Base-by-base conservation (phyloP, 1,140 invertebrate species). In the Ptiloglossa arizonensis region DNA sequence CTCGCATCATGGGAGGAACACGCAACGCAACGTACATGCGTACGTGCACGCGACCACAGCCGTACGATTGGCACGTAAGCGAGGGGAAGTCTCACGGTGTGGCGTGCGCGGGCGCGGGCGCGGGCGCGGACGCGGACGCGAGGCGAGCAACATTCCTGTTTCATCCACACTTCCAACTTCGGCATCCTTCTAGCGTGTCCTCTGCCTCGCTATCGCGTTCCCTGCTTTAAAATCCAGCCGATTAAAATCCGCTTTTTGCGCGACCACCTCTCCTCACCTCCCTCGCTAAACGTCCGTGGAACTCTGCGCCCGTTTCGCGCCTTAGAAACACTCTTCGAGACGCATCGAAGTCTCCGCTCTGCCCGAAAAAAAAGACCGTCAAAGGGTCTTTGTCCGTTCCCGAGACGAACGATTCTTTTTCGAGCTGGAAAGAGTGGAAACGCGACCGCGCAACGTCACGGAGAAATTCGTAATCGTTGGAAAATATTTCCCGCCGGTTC, bases 101-200 rank as follows among this genome's bases (percentile, higher is more conserved):
- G 17, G 17, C 9, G n/a, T 35, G n/a, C 38, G 41, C 62, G 62
- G 4, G 41, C 56, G 56, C 63, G 63, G 80, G n/a, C n/a, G n/a
- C n/a, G n/a, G n/a, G n/a, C 38, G 41, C 62, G 62, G 4, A 22
- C 56, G 56, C 63, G 63, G 80, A 83, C 87, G 87, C 89, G 90
- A 90, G 90, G 89, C 88, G 77, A 90, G 88, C 90, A 86, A 86
- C 91, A 92, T 92, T 92, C 91, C 89, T 88, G 59, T 79, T 87
- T 87, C 84, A 88, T 86, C 87, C 83, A 84, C 86, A 83, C 86
- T 89, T 88, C 86, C 88, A 88, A 88, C 87, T 87, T 86, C 78
- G 81, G 87, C 80, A 83, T 82, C 87, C 80, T 88, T 75, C 66
- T 57, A 35, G 38, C 41, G 29, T 66, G 52, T 27, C 41, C 46